phyloP scores from a whole-genome alignment of 2,113 vertebrate species.

The Eptesicus fuscus region DNA sequence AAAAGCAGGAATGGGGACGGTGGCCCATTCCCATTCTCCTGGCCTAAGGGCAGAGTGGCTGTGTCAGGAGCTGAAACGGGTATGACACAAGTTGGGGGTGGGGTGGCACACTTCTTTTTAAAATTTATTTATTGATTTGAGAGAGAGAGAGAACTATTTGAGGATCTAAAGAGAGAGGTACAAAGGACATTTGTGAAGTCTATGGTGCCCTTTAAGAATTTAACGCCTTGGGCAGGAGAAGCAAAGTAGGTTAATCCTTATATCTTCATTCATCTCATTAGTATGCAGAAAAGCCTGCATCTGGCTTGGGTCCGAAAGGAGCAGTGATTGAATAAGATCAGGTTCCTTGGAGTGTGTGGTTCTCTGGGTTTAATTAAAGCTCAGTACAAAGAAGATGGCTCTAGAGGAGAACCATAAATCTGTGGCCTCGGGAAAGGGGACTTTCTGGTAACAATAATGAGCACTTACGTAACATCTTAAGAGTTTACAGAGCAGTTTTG shows the following conservation, averaged over 20 bases:
- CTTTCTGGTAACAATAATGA: neutral
- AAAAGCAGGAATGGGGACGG: neutral
- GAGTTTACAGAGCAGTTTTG: neutral
- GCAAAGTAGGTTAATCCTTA: neutral
- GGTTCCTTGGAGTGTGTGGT: neutral
- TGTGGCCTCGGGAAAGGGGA: neutral
- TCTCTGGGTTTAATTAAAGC: neutral
- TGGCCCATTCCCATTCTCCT: neutral
- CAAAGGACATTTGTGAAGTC: neutral
- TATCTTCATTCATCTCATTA: neutral
- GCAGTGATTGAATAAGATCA: neutral
- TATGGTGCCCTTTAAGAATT: neutral
- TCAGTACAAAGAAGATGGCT: too few relatives aligned
- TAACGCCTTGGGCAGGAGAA: neutral
- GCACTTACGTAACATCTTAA: neutral
- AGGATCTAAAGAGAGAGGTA: neutral
- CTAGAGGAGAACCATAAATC: neutral
- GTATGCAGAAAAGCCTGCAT: neutral
- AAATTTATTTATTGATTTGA: too few relatives aligned
- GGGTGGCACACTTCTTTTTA: neutral
- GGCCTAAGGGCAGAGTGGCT: neutral
- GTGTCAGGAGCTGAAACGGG: neutral
- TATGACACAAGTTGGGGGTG: accelerated
- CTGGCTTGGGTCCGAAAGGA: neutral
- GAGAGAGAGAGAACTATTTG: too few relatives aligned